Evolutionary conservation across 2,888 invertebrate genomes (phyloP), one percentile per base, ranked within the genome.

Genomic region (Philopedon plagiatum): DNA sequence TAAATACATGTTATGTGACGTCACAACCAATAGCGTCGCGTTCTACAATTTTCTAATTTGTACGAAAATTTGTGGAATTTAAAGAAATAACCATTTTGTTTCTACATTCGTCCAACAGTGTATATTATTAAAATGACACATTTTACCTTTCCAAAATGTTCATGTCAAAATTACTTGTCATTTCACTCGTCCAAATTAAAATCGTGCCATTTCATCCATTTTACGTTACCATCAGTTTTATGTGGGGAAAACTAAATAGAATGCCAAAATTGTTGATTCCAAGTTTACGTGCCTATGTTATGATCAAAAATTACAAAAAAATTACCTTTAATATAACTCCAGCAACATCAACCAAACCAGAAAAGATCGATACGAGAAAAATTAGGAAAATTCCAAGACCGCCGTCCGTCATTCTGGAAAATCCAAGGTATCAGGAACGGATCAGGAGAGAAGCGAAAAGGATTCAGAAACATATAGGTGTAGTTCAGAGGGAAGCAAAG

Each of bases 241-340:
- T 5, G 7, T n/a, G 4, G 1, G 11, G 2, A 46, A 23, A 46
- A 46, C 13, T 1, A 26, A 49, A 26, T 21, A 49, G 19, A 29
- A 54, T 54, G 51, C 11, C 51, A 54, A 29, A 54, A 9, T 29
- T 54, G 0, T 2, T 54, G 5, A 5, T 26, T 29, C 51, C 29
- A 9, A 21, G n/a, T 19, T 23, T 19, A 19, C 21, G 46, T 1
- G n/a, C n/a, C 11, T n/a, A 4, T n/a, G 11, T n/a, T n/a, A 21
- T 46, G n/a, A 3, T 54, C 11, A 63, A 51, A 49, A 23, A 51
- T 15, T 32, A 34, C 21, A 63, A 51, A 13, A 63, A 37, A 63
- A 51, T 63, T 5, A 54, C 56, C 5, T 56, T 64, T n/a, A 64
- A 64, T 11, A 18, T 64, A 41, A 41, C 23, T 11, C 54, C 56